These are phyloP conservation scores for Apostichopus japonicus DNA, from an alignment of 35 echinoderm and acorn worm genomes.

Conservation along the genomic window DNA sequence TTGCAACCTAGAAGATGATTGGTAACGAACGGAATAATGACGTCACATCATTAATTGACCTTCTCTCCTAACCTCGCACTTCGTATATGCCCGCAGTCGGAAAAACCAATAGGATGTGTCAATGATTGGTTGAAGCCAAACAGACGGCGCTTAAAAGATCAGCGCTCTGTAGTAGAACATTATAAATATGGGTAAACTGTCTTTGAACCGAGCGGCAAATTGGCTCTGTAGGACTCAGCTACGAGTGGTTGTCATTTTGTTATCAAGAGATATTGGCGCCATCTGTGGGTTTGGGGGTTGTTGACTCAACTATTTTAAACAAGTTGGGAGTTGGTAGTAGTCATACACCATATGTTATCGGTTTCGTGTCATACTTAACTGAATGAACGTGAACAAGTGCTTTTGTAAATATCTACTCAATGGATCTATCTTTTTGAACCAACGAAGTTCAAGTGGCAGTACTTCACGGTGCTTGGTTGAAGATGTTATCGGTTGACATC, in stretches of 20 bases:
- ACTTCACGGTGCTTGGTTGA: slow-evolving; percentile 5
- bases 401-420: slow-evolving; percentile 36
- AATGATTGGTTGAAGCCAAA: slow-evolving; percentile 31
- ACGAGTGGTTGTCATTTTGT: slow-evolving; percentile 39
- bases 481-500: slow-evolving; percentile 9
- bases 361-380: slow-evolving; percentile 21
- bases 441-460: slow-evolving; percentile 34
- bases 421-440: slow-evolving; percentile 41
- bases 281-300: slow-evolving; percentile 26
- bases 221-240: slow-evolving; percentile 36
- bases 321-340: slow-evolving; percentile 13
- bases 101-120: slow-evolving; percentile 28
- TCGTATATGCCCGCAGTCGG: neutral
- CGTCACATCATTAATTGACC: neutral
- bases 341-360: slow-evolving; percentile 17
- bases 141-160: neutral
- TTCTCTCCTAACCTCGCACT: slow-evolving; percentile 6
- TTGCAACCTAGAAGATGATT: no score
- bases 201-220: slow-evolving; percentile 31
- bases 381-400: neutral
- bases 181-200: slow-evolving; percentile 24
- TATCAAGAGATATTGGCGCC: slow-evolving; percentile 33
- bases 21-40: neutral
- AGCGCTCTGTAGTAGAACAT: neutral
- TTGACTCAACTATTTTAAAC: slow-evolving; percentile 33